Percentiles rank a stretch among this genome's conserved stretches.
Conservation (phyloP, 53 echinoderm and acorn worm species). For the Holothuria scabra region DNA sequence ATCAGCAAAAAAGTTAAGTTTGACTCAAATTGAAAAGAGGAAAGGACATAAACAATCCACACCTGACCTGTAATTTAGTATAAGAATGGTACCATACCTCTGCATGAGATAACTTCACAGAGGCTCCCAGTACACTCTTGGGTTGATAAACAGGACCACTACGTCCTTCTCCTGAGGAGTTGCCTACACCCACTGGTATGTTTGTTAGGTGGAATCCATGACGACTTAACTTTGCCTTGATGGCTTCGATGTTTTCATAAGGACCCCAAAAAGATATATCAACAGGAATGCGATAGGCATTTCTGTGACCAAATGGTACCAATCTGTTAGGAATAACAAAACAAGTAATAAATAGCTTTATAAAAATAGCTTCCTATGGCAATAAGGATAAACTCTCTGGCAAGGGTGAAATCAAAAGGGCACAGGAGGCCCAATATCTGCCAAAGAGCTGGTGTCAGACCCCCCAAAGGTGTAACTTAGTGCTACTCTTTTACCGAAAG, state of each 20-base stretch:
- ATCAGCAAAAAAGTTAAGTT: too few species aligned
- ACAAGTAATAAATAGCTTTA: not conserved
- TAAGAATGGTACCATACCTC: slow-evolving; percentile 61
- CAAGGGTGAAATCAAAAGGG: too few species aligned
- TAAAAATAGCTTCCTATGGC: too few species aligned
- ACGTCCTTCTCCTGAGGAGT: slow-evolving; percentile 2
- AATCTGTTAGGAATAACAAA: slow-evolving; percentile 50
- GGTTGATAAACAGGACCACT: slow-evolving; percentile 65
- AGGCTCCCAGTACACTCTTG: slow-evolving; percentile 59
- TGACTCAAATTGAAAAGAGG: not conserved
- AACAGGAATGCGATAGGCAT: slow-evolving; percentile 76
- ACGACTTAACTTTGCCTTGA: slow-evolving; percentile 54
- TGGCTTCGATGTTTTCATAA: slow-evolving; percentile 56
- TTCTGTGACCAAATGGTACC: slow-evolving; percentile 79
- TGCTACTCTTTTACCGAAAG: too few species aligned
- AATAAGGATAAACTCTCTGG: too few species aligned
- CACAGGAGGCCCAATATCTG: too few species aligned
- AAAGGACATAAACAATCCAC: not conserved
- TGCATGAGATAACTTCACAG: slow-evolving; percentile 71
- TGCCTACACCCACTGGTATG: not conserved
- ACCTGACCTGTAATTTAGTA: not conserved
- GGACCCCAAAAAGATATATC: slow-evolving; percentile 87
- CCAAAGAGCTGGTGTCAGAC: too few species aligned
- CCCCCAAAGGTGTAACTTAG: too few species aligned
- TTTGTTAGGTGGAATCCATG: slow-evolving; percentile 55